phyloP scores from a whole-genome alignment of 2,113 vertebrate species.

The Hemicordylus capensis region DNA sequence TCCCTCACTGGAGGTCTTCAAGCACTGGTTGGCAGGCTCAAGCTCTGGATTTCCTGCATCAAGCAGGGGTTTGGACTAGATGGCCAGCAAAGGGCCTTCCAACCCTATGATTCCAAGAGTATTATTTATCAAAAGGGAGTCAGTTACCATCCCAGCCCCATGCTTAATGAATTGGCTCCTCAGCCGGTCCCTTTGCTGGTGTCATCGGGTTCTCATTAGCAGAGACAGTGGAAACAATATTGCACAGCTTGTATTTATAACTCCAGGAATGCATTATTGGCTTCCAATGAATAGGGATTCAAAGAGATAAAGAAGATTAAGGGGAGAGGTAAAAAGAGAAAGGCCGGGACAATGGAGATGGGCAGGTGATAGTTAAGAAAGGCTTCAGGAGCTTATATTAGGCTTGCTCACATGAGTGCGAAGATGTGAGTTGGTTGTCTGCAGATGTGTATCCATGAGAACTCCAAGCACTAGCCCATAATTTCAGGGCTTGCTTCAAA shows the following conservation, averaged over 20 bases:
- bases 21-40: too few species aligned
- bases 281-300: background rate
- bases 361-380: background rate
- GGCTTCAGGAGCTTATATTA: background rate
- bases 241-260: background rate
- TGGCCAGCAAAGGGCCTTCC: too few species aligned
- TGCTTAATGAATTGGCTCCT: background rate
- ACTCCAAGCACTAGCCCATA: too few species aligned
- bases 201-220: slow-evolving; percentile 8
- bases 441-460: too few species aligned
- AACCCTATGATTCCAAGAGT: too few species aligned
- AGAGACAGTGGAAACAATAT: background rate
- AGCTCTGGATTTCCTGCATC: too few species aligned
- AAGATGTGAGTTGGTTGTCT: too few species aligned
- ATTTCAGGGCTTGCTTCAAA: too few species aligned
- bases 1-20: too few species aligned
- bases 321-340: background rate
- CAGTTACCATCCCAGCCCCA: background rate
- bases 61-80: too few species aligned
- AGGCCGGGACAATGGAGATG: background rate
- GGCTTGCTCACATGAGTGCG: background rate
- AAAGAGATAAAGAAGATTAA: background rate
- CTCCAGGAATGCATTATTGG: background rate
- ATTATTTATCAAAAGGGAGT: background rate
- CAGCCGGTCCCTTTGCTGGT: background rate